Evolutionary conservation across 1,140 invertebrate species (phyloP), one percentile per base, ranked within the genome.

Genomic region (Amyelois transitella): DNA sequence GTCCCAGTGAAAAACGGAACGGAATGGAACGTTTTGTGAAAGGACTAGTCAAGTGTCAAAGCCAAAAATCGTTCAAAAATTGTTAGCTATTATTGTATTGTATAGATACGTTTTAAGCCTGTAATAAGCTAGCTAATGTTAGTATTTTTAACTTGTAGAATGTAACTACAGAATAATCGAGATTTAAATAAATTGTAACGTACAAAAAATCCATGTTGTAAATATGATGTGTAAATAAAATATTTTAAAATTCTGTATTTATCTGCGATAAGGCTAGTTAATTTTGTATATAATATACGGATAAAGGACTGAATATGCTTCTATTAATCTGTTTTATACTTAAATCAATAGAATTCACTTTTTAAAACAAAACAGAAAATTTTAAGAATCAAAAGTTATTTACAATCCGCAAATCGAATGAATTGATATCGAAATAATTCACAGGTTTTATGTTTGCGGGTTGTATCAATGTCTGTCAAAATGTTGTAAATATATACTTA

Each of bases 191-290:
- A 52, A 73, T 38, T 72, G 65, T 80, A 74, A 80, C 81, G 81
- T 85, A 85, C 81, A 85, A 85, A 73, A 75, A 78, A 76, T 78
- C 66, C 65, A 73, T 70, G 58, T 70, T 84, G 81, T 84, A 81
- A 66, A 80, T 76, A 59, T 75, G 62, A 69, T 81, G 81, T 84
- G 82, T 58, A 84, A 77, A 84, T 38, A 67, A 66, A 77, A 75
- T 66, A 62, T 76, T 72, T 77, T 74, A 71, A 70, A 62, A 25
- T 67, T 67, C 61, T 77, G 74, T 81, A 84, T 76, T 83, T 79
- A 81, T 81, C 65, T 53, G 62, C 69, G 66, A 61, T 79, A 73
- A 71, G 64, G 4, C 48, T 75, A 71, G 71, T 62, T 75, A 66
- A 75, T 72, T 69, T 69, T 83, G 80, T 83, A 83, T 72, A 83